A percentile compares a stretch with the other conserved stretches of the same genome.
phyloP scores from a whole-genome alignment of 1,140 invertebrate species.

The Calliphora vicina region DNA sequence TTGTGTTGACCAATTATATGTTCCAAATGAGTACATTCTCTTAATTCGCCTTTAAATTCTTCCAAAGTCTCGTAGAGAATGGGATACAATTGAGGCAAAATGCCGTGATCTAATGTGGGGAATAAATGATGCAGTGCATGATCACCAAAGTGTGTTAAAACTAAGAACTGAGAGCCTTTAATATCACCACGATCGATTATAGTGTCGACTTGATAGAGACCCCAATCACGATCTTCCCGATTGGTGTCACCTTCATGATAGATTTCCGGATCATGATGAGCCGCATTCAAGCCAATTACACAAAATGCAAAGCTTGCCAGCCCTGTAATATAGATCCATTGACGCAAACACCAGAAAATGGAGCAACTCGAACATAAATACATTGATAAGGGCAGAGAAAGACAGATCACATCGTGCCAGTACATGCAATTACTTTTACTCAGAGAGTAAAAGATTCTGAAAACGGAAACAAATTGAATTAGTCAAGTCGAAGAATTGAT shows the following conservation, averaged over 20 bases:
- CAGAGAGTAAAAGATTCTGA: slow-evolving; percentile 55
- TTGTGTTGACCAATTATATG: slow-evolving; percentile 74
- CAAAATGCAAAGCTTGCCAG: slow-evolving; percentile 71
- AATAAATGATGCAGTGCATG: slow-evolving; percentile 84
- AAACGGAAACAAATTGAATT: slow-evolving; percentile 36
- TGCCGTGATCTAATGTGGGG: slow-evolving; percentile 80
- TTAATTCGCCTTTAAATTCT: slow-evolving; percentile 72
- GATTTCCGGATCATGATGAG: slow-evolving; percentile 83
- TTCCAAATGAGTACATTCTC: slow-evolving; percentile 68
- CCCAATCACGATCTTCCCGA: slow-evolving; percentile 77
- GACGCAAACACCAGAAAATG: slow-evolving; percentile 43
- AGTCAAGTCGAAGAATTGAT: not conserved
- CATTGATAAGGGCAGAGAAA: slow-evolving; percentile 67
- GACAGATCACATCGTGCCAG: slow-evolving; percentile 64
- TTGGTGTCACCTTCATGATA: slow-evolving; percentile 83
- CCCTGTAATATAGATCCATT: slow-evolving; percentile 70
- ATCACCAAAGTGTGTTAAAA: slow-evolving; percentile 77
- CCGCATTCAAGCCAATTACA: slow-evolving; percentile 76
- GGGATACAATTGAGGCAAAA: slow-evolving; percentile 72
- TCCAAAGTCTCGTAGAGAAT: slow-evolving; percentile 73
- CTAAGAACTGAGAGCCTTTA: slow-evolving; percentile 73
- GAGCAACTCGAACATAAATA: slow-evolving; percentile 54
- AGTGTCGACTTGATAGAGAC: slow-evolving; percentile 78
- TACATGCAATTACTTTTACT: slow-evolving; percentile 56
- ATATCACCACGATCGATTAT: slow-evolving; percentile 76